These are phyloP conservation scores for Hyles lineata DNA, from an alignment of 2,888 invertebrate species.

Conservation along the genomic window DNA sequence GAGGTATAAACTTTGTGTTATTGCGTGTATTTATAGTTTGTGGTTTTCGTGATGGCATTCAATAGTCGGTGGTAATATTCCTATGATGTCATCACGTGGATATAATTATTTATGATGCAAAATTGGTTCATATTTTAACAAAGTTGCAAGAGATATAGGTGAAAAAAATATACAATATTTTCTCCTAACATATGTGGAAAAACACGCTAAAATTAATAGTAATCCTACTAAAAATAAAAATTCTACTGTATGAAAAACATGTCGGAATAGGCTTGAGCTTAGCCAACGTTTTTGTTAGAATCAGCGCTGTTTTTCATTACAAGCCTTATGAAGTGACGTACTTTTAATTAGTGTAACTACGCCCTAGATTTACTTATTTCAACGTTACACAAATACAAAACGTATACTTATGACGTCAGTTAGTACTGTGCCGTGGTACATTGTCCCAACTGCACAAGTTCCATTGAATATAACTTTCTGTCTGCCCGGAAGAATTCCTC, in stretches of 20 bases:
- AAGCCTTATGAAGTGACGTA: too few species aligned
- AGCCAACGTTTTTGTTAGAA: too few species aligned
- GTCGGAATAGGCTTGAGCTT: too few species aligned
- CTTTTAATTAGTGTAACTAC: too few species aligned
- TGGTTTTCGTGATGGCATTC: constrained; percentile 6
- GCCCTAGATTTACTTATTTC: neutral
- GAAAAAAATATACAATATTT: too few species aligned
- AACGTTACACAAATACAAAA: neutral
- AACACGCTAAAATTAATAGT: too few species aligned
- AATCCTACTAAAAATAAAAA: too few species aligned
- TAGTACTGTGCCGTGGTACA: neutral
- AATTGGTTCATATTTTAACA: neutral
- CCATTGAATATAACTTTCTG: constrained; percentile 1
- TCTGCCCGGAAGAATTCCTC: constrained; percentile 6
- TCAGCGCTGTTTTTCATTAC: too few species aligned
- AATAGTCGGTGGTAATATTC: neutral
- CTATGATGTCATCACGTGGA: constrained; percentile 8
- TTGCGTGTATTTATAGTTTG: constrained; percentile 19
- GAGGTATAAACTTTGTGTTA: too few species aligned
- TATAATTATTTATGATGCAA: neutral
- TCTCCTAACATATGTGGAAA: too few species aligned
- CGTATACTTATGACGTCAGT: neutral
- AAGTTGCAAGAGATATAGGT: too few species aligned
- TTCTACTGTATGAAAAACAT: too few species aligned
- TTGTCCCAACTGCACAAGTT: neutral